phyloP scores from a whole-genome alignment of 2,113 vertebrate genomes.

The Piaya cayana region DNA sequence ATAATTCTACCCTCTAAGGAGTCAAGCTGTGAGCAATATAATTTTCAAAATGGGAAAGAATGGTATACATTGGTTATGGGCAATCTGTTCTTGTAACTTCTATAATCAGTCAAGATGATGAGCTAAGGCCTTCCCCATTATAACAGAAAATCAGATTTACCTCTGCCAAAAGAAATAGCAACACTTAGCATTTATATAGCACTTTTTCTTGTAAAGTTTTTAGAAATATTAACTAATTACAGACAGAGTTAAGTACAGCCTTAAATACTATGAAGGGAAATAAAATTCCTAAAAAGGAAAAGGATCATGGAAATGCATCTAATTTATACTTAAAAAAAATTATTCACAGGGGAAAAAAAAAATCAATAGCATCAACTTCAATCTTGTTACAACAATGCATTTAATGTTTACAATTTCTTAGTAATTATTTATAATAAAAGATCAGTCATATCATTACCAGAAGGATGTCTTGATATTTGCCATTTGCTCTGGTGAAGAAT shows the following conservation, averaged over 20 bases:
- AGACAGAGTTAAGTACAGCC: background rate
- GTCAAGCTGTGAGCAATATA: conserved; percentile 65
- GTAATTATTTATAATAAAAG: background rate
- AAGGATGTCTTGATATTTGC: background rate
- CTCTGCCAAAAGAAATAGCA: conserved; percentile 29
- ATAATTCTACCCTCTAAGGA: conserved; percentile 47
- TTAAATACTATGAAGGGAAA: background rate
- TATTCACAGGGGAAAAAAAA: background rate
- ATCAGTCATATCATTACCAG: background rate
- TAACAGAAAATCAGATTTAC: conserved; percentile 47
- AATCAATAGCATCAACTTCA: accelerated
- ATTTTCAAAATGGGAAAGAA: conserved; percentile 53
- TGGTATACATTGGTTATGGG: conserved; percentile 42
- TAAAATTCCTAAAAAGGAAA: background rate
- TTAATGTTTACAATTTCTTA: background rate
- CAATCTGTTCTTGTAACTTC: conserved; percentile 52
- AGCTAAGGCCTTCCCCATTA: conserved; percentile 36
- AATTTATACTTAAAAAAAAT: background rate
- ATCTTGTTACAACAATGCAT: background rate
- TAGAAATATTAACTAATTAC: conserved; percentile 50
- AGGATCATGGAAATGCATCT: background rate
- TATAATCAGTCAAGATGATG: conserved; percentile 49
- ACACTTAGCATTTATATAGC: conserved; percentile 49
- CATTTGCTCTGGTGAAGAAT: background rate
- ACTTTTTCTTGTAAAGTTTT: background rate